These are phyloP conservation scores for Linurgus olivaceus DNA, from an alignment of 2,797 vertebrate genomes.

Conservation along the genomic window DNA sequence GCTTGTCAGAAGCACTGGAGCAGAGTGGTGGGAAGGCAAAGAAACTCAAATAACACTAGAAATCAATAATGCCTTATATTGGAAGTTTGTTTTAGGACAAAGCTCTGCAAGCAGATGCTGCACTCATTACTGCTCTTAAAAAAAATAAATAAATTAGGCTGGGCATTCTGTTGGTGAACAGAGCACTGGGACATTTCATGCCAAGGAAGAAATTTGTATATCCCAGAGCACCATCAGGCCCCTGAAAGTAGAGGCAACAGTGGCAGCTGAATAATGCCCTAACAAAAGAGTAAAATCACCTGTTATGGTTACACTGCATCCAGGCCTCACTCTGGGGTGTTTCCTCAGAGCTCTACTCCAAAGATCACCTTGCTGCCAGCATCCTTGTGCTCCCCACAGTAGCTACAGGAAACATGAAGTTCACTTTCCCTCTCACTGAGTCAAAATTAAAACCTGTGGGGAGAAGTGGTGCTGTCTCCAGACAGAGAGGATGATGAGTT, in stretches of 20 bases:
- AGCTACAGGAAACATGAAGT: not conserved
- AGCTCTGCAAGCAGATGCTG: not conserved
- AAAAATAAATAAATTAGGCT: not conserved
- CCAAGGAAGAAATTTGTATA: not conserved
- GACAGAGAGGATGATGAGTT: not conserved
- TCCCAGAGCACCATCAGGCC: not conserved
- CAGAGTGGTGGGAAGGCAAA: not conserved
- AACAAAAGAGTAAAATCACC: not conserved
- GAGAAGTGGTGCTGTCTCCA: not conserved
- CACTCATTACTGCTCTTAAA: not conserved
- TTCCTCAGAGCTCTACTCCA: not conserved
- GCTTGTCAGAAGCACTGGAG: not conserved
- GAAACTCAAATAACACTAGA: not conserved
- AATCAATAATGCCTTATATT: not conserved
- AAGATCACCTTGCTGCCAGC: not conserved
- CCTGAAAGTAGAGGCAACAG: not conserved
- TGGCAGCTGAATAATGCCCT: not conserved
- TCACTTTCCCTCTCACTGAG: not conserved
- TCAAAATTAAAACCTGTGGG: not conserved
- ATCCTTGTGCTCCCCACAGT: not conserved
- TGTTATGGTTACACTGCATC: not conserved
- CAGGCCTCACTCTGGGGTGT: not conserved
- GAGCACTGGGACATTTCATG: not conserved
- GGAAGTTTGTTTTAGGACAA: not conserved
- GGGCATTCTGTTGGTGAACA: not conserved